Conservation (phyloP, 1,140 invertebrate species). For the Drosophila melanica region DNA sequence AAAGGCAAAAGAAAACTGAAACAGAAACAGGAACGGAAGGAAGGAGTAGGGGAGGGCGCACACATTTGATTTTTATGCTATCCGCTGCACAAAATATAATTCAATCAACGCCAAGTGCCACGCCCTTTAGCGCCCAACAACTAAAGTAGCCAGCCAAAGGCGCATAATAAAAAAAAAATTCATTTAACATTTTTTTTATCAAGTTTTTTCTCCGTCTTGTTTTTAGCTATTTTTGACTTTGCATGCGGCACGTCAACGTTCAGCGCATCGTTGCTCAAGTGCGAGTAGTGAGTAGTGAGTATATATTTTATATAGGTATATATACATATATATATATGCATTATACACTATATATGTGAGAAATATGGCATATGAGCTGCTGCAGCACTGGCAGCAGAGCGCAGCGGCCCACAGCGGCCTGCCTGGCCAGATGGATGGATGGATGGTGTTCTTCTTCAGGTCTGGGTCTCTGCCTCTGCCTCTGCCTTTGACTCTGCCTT, state of each 20-base stretch:
- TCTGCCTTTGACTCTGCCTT: not conserved
- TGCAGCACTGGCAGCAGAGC: constrained; percentile 4
- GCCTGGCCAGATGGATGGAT: constrained; percentile 66
- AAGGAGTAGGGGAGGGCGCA: constrained; percentile 19
- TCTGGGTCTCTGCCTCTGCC: constrained; percentile 5
- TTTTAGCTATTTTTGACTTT: constrained; percentile 77
- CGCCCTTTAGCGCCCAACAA: constrained; percentile 25
- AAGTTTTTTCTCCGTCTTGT: constrained; percentile 15
- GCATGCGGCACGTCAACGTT: constrained; percentile 74
- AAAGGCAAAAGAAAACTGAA: constrained; percentile 38
- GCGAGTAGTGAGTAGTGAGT: constrained; percentile 49
- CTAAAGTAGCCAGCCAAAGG: constrained; percentile 21
- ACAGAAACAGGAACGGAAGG: constrained; percentile 18
- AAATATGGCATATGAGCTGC: constrained; percentile 79
- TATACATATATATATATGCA: too few relatives aligned
- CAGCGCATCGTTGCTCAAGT: constrained; percentile 46
- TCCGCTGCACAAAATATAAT: constrained; percentile 80
- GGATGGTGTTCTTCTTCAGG: constrained; percentile 32
- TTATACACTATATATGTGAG: constrained; percentile 55
- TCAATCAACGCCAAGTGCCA: constrained; percentile 81
- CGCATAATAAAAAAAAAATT: constrained; percentile 38
- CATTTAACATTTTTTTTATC: not conserved
- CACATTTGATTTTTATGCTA: constrained; percentile 79
- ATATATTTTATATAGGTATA: constrained; percentile 27
- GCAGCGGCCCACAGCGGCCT: constrained; percentile 17